Percentiles rank a stretch among this genome's conserved stretches.
These are phyloP conservation scores for Scaptomyza cyrtandrae DNA, from an alignment of 2,888 invertebrate species.

Conservation along the genomic window DNA sequence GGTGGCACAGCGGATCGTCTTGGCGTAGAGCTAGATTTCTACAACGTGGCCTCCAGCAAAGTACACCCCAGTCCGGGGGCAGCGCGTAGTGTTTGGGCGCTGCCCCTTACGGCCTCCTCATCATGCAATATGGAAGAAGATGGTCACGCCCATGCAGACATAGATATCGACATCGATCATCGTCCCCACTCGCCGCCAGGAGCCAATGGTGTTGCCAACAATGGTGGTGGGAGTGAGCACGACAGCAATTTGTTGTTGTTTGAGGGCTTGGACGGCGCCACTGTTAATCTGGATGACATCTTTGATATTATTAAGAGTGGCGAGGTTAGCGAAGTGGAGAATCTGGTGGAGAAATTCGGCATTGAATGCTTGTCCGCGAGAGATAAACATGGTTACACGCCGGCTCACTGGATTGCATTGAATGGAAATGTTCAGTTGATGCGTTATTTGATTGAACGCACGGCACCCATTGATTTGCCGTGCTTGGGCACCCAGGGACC, in stretches of 20 bases:
- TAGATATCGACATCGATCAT: constrained; percentile 79
- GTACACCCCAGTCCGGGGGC: constrained; percentile 95
- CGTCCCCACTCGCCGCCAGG: constrained; percentile 77
- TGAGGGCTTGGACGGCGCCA: constrained; percentile 79
- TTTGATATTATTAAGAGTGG: constrained; percentile 94
- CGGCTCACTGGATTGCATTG: constrained; percentile 93
- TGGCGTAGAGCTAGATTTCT: constrained; percentile 78
- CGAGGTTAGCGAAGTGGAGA: constrained; percentile 93
- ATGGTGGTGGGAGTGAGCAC: constrained; percentile 55
- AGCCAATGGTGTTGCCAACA: constrained; percentile 32
- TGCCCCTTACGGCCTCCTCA: constrained; percentile 91
- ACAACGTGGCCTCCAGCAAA: constrained; percentile 85
- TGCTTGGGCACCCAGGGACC: constrained; percentile 92
- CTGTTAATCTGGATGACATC: constrained; percentile 87
- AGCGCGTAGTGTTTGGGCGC: constrained; percentile 95
- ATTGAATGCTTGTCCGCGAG: constrained; percentile 91
- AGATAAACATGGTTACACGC: constrained; percentile 96
- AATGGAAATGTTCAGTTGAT: constrained; percentile 96
- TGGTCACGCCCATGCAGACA: constrained; percentile 85
- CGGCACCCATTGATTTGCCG: constrained; percentile 93
- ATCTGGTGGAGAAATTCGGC: constrained; percentile 92
- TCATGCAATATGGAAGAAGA: constrained; percentile 91
- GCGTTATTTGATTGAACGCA: constrained; percentile 93
- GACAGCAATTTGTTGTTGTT: constrained; percentile 84
- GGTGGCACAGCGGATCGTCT: constrained; percentile 79